phyloP scores from a whole-genome alignment of 2,888 invertebrate genomes.

The Athetis lepigone region DNA sequence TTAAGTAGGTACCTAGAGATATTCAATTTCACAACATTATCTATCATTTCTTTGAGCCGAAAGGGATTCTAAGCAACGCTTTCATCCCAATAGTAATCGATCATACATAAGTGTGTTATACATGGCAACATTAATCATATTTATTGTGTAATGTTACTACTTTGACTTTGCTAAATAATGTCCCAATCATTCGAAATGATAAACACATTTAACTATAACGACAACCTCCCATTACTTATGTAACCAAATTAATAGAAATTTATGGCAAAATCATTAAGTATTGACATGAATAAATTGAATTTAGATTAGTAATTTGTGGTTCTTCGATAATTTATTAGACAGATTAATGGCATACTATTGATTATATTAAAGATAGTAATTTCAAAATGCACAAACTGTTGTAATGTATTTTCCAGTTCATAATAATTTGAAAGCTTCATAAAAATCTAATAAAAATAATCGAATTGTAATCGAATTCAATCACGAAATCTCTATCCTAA shows the following conservation, averaged over 20 bases:
- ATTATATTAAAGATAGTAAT: neutral
- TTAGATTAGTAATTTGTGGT: conserved; percentile 24
- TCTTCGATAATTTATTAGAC: conserved; percentile 28
- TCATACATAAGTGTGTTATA: conserved; percentile 25
- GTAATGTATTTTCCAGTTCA: neutral
- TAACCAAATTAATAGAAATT: conserved; percentile 50
- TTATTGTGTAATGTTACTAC: conserved; percentile 27
- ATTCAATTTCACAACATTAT: neutral
- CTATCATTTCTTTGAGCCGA: neutral
- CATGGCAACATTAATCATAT: conserved; percentile 31
- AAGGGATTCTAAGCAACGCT: neutral
- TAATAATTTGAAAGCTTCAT: neutral
- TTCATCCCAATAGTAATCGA: conserved; percentile 24
- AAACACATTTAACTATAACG: conserved; percentile 36
- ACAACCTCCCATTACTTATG: conserved; percentile 28
- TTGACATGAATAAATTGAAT: conserved; percentile 45
- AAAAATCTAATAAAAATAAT: no score
- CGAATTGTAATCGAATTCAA: no score
- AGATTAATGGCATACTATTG: conserved; percentile 3
- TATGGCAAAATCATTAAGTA: conserved; percentile 40
- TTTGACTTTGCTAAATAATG: conserved; percentile 15
- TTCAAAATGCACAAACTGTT: neutral
- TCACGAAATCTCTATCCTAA: no score
- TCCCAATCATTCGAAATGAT: conserved; percentile 49
- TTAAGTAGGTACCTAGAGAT: no score